These are phyloP conservation scores for Gastrophysa polygoni DNA, from an alignment of 2,888 invertebrate species.

Conservation along the genomic window DNA sequence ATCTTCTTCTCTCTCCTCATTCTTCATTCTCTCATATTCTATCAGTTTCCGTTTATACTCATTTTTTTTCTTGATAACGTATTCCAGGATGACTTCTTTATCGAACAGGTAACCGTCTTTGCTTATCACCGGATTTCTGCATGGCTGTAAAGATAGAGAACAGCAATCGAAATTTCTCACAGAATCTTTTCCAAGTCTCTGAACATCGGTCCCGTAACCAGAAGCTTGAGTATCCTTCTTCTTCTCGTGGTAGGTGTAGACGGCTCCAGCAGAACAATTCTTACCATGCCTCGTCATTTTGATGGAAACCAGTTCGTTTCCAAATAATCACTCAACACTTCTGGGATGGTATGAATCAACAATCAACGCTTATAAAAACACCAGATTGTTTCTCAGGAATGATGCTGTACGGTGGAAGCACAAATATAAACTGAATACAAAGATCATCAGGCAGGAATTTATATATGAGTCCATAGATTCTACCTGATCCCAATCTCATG, in stretches of 20 bases:
- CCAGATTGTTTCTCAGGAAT: too few relatives aligned
- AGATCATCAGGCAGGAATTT: too few relatives aligned
- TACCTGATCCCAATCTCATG: too few relatives aligned
- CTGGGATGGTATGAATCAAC: too few relatives aligned
- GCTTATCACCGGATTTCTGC: constrained; percentile 86
- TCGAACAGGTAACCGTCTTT: constrained; percentile 94
- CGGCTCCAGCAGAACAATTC: constrained; percentile 97
- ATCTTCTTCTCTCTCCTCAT: constrained; percentile 73
- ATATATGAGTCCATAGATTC: too few relatives aligned
- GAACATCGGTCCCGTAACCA: constrained; percentile 88
- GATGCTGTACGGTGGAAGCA: too few relatives aligned
- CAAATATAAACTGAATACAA: too few relatives aligned
- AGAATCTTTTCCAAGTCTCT: constrained; percentile 92
- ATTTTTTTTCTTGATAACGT: constrained; percentile 92
- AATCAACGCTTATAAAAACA: too few relatives aligned
- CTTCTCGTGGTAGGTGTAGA: constrained; percentile 98
- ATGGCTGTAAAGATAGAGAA: constrained; percentile 95
- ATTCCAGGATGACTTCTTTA: constrained; percentile 95
- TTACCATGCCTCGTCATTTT: constrained; percentile 94
- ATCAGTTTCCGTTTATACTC: constrained; percentile 89
- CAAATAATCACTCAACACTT: too few relatives aligned
- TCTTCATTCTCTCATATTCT: constrained; percentile 88
- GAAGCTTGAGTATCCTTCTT: constrained; percentile 94
- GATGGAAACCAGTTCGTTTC: too few relatives aligned
- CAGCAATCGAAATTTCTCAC: constrained; percentile 98